Evolutionary conservation across 2,888 invertebrate genomes (phyloP), one percentile per base, ranked within the genome.

Genomic region (Patella ulyssiponensis): DNA sequence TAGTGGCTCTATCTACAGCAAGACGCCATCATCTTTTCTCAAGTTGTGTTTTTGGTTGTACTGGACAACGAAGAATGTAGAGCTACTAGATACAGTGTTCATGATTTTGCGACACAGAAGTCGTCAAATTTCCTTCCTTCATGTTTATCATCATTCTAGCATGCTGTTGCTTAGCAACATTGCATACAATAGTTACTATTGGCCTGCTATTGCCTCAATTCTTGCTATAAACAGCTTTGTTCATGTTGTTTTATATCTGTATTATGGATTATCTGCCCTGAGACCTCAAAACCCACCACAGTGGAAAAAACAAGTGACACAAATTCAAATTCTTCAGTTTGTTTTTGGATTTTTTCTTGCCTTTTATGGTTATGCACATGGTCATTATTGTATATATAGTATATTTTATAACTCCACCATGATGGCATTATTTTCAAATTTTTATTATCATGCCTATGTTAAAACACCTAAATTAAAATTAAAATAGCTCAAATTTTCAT

Each of bases 1-100:
- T 20, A 82, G 85, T 73, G 86, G 87, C n/a, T 84, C 86, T 27
- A 80, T 88, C 9, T 91, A 86, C 78, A 81, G 84, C 11, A 87
- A 83, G 71, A 75, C 80, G 73, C 74, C 84, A 0, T 80, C 81
- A 0, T 78, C 84, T 17, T 53, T 72, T 4, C 82, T 91, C 17
- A 69, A 73, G 17, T 83, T 82, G 53, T 77, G 83, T 73, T 90
- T 85, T 82, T 82, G 72, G 75, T 54, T 89, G 20, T 91, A 91
- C 82, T 89, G 86, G 86, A 54, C 88, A 2, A 87, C 87, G 12
- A 91, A 91, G 83, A 83, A 83, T 14, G 58, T 88, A 20, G 91
- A 91, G 79, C 85, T 91, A 44, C 73, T 89, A 23, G 91, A 91
- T 81, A 91, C 91, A 2, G 87, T 91, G 1, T 91, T 91, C 81